phyloP scores from a whole-genome alignment of 2,113 vertebrate species.

The Nycticryphes semicollaris region DNA sequence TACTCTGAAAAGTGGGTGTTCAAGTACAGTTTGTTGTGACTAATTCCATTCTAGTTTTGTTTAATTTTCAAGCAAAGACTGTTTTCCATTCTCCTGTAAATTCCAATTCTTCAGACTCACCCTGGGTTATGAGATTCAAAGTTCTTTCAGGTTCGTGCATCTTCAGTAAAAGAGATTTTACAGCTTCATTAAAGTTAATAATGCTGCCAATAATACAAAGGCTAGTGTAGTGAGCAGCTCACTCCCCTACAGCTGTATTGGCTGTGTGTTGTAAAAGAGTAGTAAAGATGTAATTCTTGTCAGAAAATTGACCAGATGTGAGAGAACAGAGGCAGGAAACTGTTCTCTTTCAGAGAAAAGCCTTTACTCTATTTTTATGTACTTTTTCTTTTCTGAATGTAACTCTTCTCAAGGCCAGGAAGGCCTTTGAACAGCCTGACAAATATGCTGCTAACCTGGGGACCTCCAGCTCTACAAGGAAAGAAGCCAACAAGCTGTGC shows the following conservation, averaged over 20 bases:
- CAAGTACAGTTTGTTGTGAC: not conserved
- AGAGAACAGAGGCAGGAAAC: constrained; percentile 26
- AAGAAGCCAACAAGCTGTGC: not conserved
- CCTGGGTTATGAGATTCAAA: not conserved
- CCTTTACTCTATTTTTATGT: not conserved
- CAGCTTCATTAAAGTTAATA: not conserved
- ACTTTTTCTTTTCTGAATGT: not conserved
- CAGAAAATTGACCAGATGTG: constrained; percentile 22
- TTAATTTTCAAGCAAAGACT: not conserved
- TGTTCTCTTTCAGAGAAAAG: not conserved
- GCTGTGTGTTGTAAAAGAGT: not conserved
- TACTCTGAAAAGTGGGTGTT: not conserved
- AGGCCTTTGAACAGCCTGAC: not conserved
- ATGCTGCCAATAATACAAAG: not conserved
- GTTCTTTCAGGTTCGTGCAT: not conserved
- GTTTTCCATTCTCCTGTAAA: not conserved
- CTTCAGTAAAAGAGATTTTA: constrained; percentile 2
- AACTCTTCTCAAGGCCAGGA: not conserved
- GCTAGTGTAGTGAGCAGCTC: not conserved
- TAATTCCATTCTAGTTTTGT: not conserved
- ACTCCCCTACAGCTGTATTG: not conserved
- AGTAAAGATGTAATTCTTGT: constrained; percentile 7
- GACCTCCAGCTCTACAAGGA: not conserved
- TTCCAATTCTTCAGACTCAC: not conserved
- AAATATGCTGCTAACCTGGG: not conserved